These are phyloP conservation scores for Todiramphus chloris DNA, from an alignment of 2,113 vertebrate genomes.

Conservation along the genomic window DNA sequence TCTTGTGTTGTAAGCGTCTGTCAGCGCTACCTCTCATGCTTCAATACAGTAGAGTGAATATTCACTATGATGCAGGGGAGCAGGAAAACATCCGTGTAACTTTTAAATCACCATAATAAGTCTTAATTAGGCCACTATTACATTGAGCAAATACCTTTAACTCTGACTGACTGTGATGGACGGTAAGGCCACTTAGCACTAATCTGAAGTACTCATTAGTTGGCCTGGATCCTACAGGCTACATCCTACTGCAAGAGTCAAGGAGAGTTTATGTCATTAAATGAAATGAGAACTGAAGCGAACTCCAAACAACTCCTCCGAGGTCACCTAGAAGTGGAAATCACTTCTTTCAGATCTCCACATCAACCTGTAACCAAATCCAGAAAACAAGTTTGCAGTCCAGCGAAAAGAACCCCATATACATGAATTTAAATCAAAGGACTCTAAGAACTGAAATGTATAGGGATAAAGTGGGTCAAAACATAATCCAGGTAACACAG, in stretches of 20 bases:
- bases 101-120: neutral
- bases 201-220: accelerated
- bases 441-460: neutral
- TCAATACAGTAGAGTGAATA: neutral
- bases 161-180: neutral
- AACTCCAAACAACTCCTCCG: neutral
- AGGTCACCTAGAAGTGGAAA: neutral
- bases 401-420: neutral
- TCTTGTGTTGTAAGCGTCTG: neutral
- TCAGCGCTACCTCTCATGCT: neutral
- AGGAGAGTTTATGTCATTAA: neutral
- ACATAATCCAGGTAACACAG: neutral
- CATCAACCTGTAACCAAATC: neutral
- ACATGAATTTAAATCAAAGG: neutral
- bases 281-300: neutral
- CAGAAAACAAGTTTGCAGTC: neutral
- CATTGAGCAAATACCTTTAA: neutral
- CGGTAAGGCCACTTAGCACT: neutral
- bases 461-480: neutral
- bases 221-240: neutral
- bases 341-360: neutral
- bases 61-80: neutral
- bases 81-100: neutral
- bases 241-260: neutral
- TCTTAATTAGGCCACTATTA: neutral